Base-by-base conservation (phyloP, 2,113 vertebrate genomes). In the Petrocephalus microphthalmus region DNA sequence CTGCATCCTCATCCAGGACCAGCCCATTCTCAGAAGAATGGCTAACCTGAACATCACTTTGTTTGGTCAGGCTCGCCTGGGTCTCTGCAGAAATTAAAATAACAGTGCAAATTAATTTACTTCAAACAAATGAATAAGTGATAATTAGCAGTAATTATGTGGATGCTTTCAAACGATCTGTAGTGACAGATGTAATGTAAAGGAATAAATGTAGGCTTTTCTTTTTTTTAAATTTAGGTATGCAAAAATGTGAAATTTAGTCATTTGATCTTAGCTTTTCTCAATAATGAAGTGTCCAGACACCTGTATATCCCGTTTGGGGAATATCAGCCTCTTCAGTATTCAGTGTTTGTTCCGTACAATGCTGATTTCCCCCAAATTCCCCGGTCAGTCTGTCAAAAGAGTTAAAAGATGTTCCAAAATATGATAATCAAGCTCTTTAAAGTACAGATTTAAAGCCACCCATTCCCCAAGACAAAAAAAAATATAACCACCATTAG, bases 331-430 rank as follows among this genome's bases (percentile, higher is more conserved):
- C 13, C n/a, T 89, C 67, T 47, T 53, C 90, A 57, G 84, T 56
- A 60, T 45, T 84, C 56, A 83, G 42, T 37, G 20, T 87, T 19
- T 51, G 87, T 52, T 90, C 89, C 42, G 51, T 82, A 51, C 90
- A 45, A 29, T 89, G 86, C 83, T 74, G 84, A 88, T 89, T 84
- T 87, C 56, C 86, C 78, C 84, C 81, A 42, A 89, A 53, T 49
- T 81, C 92, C 87, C 90, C 89, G 49, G 87, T 83, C 60, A 89
- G 87, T 90, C 95, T 95, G 92, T 90, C 86, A 91, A 87, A 89
- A 87, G 84, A 86, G 67, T 91, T 91, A 89, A 78, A 91, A 90
- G 90, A 81, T 33, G 82, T 84, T 89, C 87, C 87, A 84, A 87
- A 89, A 90, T n/a, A 37, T 60, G 56, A 86, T 45, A 45, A 64